These are phyloP conservation scores for Meriones unguiculatus DNA, from an alignment of 2,113 vertebrate species.

Conservation along the genomic window DNA sequence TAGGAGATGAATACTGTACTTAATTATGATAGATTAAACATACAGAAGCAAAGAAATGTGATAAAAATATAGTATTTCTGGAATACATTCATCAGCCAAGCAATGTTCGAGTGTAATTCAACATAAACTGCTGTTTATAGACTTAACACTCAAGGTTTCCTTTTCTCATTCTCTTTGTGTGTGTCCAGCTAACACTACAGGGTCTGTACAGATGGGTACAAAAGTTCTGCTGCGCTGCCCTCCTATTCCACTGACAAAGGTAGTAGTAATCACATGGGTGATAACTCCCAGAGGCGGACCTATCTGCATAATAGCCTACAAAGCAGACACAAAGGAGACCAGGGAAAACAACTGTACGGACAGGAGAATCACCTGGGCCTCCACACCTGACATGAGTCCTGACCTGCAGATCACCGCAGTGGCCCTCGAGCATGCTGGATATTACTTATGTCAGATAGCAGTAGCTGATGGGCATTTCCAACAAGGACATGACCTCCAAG, in stretches of 20 bases:
- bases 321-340: accelerated
- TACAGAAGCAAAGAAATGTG: not conserved
- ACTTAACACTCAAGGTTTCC: not conserved
- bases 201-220: accelerated
- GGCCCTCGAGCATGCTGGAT: constrained; percentile 73
- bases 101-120: not conserved
- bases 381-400: not conserved
- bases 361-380: constrained; percentile 69
- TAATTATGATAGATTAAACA: not conserved
- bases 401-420: constrained; percentile 75
- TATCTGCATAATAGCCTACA: not conserved
- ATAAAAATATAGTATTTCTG: not conserved
- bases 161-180: not conserved
- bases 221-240: constrained; percentile 28
- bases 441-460: constrained; percentile 41
- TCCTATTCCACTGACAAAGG: accelerated
- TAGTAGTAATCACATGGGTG: constrained; percentile 12
- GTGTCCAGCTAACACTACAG: not conserved
- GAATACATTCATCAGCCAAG: not conserved
- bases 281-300: not conserved
- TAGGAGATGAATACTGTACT: not conserved
- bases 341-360: constrained; percentile 48
- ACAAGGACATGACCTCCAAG: accelerated
- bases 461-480: not conserved
- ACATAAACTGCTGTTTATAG: not conserved